These are phyloP conservation scores for Drosophila neotestacea DNA, from an alignment of 2,888 invertebrate species.

Conservation along the genomic window DNA sequence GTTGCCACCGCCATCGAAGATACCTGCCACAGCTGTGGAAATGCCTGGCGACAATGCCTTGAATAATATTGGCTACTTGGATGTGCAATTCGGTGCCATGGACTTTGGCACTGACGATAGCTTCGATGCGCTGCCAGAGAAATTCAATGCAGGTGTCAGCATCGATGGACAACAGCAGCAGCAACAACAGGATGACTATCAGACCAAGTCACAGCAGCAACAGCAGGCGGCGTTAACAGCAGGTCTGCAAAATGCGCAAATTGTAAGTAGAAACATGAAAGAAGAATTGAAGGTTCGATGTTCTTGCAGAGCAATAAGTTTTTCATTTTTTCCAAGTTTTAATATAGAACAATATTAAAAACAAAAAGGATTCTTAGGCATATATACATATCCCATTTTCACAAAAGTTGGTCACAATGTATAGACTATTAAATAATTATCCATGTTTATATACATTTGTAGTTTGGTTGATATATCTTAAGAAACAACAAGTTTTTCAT, in stretches of 20 bases:
- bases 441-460: no score
- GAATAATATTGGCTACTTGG: conserved; percentile 91
- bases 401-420: no score
- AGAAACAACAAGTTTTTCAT: no score
- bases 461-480: no score
- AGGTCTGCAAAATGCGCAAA: conserved; percentile 84
- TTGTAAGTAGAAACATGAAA: conserved; percentile 34
- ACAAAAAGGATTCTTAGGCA: no score
- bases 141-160: conserved; percentile 82
- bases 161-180: conserved; percentile 83
- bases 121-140: conserved; percentile 84
- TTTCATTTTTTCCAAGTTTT: no score
- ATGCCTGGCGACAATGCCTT: conserved; percentile 95
- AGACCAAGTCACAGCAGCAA: conserved; percentile 82
- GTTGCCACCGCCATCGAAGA: conserved; percentile 95
- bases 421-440: no score
- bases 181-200: conserved; percentile 82
- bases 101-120: conserved; percentile 88
- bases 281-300: no score
- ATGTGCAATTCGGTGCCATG: conserved; percentile 97
- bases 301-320: no score
- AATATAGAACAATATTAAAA: no score
- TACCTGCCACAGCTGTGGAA: conserved; percentile 97
- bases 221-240: conserved; percentile 75
- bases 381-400: no score